Conservation (phyloP, 2,888 invertebrate species). For the Pediacus dermestoides region DNA sequence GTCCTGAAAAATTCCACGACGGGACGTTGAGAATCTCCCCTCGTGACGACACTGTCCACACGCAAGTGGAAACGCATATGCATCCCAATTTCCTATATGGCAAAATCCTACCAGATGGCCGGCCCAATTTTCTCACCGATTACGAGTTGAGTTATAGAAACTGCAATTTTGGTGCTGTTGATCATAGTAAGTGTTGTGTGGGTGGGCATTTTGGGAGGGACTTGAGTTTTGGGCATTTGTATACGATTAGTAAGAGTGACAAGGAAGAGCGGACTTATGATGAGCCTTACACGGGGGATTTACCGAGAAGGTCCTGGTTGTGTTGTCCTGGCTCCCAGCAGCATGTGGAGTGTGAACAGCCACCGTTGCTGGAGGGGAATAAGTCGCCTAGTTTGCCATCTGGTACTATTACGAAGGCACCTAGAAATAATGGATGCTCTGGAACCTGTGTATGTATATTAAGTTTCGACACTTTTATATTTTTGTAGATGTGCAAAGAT, state of each 20-base stretch:
- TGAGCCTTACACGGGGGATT: slow-evolving; percentile 48
- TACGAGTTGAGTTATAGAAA: slow-evolving; percentile 40
- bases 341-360: slow-evolving; percentile 41
- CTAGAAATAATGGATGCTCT: slow-evolving; percentile 35
- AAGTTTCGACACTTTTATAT: not conserved
- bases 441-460: slow-evolving; percentile 42
- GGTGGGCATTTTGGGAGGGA: slow-evolving; percentile 41
- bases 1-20: slow-evolving; percentile 51
- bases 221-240: slow-evolving; percentile 46
- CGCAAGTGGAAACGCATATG: slow-evolving; percentile 36
- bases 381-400: slow-evolving; percentile 34
- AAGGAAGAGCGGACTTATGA: slow-evolving; percentile 48
- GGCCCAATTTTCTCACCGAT: slow-evolving; percentile 40
- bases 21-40: slow-evolving; percentile 20
- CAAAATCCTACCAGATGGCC: slow-evolving; percentile 37
- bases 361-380: slow-evolving; percentile 39
- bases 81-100: slow-evolving; percentile 40
- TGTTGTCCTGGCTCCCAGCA: slow-evolving; percentile 51
- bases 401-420: slow-evolving; percentile 37
- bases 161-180: slow-evolving; percentile 37
- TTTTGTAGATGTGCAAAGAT: no score
- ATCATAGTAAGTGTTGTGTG: slow-evolving; percentile 42
- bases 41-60: slow-evolving; percentile 23
- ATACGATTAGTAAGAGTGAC: slow-evolving; percentile 51
- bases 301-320: slow-evolving; percentile 51